These are phyloP conservation scores for Strigamia crassipes DNA, from an alignment of 2,888 invertebrate species.

Conservation along the genomic window DNA sequence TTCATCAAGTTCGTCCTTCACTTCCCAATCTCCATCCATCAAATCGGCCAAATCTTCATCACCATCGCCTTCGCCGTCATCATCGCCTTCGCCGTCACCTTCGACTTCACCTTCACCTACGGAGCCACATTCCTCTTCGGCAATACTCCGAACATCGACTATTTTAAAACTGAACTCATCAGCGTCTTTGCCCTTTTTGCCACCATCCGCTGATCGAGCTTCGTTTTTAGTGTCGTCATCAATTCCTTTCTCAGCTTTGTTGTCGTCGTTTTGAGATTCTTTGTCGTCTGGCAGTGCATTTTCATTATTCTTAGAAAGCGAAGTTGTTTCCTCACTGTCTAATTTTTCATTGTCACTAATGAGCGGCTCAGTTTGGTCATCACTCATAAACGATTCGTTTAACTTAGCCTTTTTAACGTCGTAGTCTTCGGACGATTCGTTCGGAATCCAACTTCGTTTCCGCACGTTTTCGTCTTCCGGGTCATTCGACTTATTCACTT, in stretches of 20 bases:
- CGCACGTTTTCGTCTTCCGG: not conserved
- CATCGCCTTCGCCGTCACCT: not conserved
- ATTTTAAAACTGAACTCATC: slow-evolving; percentile 11
- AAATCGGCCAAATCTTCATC: not conserved
- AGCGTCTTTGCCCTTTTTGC: not conserved
- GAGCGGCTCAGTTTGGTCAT: not conserved
- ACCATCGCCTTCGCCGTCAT: not conserved
- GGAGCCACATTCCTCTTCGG: not conserved
- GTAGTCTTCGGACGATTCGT: not conserved
- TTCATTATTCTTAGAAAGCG: not conserved
- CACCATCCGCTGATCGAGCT: not conserved
- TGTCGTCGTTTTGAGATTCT: not conserved
- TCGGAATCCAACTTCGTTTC: not conserved
- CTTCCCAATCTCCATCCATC: slow-evolving; percentile 14
- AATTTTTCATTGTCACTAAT: not conserved
- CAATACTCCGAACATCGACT: slow-evolving; percentile 20
- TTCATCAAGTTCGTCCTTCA: slow-evolving; percentile 12
- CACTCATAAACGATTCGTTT: not conserved
- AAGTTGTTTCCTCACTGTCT: not conserved
- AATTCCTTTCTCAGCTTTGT: not conserved
- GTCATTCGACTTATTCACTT: not conserved
- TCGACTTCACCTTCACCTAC: not conserved
- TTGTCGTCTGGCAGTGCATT: not conserved
- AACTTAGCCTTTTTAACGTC: not conserved
- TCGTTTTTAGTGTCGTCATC: not conserved